phyloP scores from a whole-genome alignment of 2,113 vertebrate species.

The Leptobrachium leishanense region DNA sequence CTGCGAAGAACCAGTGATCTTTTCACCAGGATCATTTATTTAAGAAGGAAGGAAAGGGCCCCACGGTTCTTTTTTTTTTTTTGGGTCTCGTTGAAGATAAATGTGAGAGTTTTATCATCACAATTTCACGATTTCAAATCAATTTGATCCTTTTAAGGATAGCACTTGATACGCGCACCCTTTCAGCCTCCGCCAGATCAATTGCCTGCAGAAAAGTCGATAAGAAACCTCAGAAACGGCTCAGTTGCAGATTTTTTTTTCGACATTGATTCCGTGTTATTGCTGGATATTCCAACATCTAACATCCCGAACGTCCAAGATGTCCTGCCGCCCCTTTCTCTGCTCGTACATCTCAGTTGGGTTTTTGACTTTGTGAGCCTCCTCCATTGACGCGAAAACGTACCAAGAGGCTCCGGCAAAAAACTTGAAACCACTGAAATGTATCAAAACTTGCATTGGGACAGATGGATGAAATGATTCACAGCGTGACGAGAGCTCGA shows the following conservation, averaged over 20 bases:
- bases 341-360: too few relatives aligned
- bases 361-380: too few relatives aligned
- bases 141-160: slow-evolving; percentile 42
- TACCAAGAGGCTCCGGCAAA: too few relatives aligned
- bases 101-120: slow-evolving; percentile 30
- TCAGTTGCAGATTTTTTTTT: neutral
- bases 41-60: slow-evolving; percentile 39
- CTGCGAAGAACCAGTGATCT: slow-evolving; percentile 59
- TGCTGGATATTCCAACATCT: neutral
- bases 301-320: too few relatives aligned
- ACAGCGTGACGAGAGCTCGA: too few relatives aligned
- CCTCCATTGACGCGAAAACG: too few relatives aligned
- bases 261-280: neutral
- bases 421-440: too few relatives aligned
- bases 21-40: slow-evolving; percentile 54
- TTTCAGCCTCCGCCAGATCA: slow-evolving; percentile 48
- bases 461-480: too few relatives aligned
- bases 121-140: slow-evolving; percentile 39
- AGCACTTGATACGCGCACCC: slow-evolving; percentile 48
- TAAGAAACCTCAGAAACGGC: neutral
- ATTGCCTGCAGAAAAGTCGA: slow-evolving; percentile 53
- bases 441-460: too few relatives aligned
- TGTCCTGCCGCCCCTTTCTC: too few relatives aligned
- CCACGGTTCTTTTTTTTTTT: slow-evolving; percentile 7
- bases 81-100: slow-evolving; percentile 49